phyloP scores from a whole-genome alignment of 2,888 invertebrate species.

The Orthosia gracilis region DNA sequence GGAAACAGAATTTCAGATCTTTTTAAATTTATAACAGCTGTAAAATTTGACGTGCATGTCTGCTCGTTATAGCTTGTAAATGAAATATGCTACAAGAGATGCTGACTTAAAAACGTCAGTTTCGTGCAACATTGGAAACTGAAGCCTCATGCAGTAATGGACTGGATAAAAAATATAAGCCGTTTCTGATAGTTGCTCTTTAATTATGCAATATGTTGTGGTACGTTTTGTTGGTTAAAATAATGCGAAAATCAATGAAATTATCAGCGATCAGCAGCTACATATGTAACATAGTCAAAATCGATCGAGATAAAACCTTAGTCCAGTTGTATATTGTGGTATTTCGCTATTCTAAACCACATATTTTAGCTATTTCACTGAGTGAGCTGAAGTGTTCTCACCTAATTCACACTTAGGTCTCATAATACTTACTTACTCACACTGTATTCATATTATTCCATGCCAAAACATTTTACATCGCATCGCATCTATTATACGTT shows the following conservation, averaged over 20 bases:
- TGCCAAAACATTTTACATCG: too few species aligned
- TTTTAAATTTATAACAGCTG: slow-evolving; percentile 4
- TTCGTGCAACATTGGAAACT: background rate
- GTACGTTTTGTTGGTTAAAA: background rate
- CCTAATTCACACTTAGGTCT: too few species aligned
- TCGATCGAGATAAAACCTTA: background rate
- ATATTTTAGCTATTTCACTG: too few species aligned
- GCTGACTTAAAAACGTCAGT: background rate
- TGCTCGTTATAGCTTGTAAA: background rate
- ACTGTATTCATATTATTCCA: too few species aligned
- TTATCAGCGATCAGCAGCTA: background rate
- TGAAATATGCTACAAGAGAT: background rate
- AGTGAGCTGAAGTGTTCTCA: too few species aligned
- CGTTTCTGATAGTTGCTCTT: background rate
- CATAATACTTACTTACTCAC: too few species aligned
- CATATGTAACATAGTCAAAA: background rate
- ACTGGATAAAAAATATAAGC: too few species aligned
- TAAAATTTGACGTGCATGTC: background rate
- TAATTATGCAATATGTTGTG: background rate
- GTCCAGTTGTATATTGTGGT: slow-evolving; percentile 3
- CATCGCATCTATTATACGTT: too few species aligned
- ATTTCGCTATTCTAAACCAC: too few species aligned
- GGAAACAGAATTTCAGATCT: background rate
- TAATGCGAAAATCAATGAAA: background rate
- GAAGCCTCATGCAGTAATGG: background rate